Conservation (phyloP, 2,797 vertebrate genomes). For the Megaceryle alcyon region DNA sequence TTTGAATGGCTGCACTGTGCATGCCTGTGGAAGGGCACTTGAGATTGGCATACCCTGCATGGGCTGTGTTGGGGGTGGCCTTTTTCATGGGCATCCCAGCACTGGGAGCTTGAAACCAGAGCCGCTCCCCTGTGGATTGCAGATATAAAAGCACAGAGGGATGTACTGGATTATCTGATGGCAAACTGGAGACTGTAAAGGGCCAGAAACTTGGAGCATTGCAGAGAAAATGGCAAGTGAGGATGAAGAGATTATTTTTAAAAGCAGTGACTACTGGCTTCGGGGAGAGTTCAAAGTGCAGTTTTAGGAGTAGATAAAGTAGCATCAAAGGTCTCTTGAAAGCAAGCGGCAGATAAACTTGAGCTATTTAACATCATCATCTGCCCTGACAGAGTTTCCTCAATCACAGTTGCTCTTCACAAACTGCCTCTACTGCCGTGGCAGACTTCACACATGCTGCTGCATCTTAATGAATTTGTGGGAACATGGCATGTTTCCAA, state of each 20-base stretch:
- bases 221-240: neutral
- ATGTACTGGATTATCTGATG: neutral
- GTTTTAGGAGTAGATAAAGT: neutral
- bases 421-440: neutral
- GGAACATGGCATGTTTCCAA: accelerated
- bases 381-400: neutral
- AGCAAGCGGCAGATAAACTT: neutral
- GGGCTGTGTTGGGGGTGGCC: too few relatives aligned
- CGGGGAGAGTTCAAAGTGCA: neutral
- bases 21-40: neutral
- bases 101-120: neutral
- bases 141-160: neutral
- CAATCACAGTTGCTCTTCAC: accelerated
- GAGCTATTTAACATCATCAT: neutral
- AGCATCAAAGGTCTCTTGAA: neutral
- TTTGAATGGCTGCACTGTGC: neutral
- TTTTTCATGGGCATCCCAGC: accelerated
- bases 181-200: neutral
- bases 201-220: neutral
- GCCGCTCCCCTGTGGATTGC: neutral
- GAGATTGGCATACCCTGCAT: neutral
- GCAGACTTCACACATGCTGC: neutral
- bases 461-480: neutral
- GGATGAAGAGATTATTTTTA: neutral
- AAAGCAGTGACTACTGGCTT: neutral